Evolutionary conservation across 1,140 invertebrate genomes (phyloP).

Genomic region (Eupristina koningsbergeri): DNA sequence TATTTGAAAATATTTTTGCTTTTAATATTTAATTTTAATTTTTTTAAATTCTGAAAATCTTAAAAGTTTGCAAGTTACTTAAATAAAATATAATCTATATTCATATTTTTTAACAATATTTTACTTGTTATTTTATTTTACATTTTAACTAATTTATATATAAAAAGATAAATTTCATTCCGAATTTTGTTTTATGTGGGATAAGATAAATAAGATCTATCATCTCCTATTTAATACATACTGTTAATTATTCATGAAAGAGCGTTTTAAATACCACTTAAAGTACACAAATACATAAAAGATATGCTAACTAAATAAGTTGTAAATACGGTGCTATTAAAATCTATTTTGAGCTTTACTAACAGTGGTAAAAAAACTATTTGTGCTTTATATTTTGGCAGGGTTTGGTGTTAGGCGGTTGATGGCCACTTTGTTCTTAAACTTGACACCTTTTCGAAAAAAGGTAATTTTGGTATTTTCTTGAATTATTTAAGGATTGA

Average conservation of each 20-base stretch:
- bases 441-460: slow-evolving; percentile 2
- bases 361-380: slow-evolving; percentile 38
- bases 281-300: not conserved
- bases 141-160: not conserved
- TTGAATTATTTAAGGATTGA: slow-evolving; percentile 7
- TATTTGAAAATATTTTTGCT: not conserved
- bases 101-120: too few species aligned
- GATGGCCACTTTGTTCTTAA: slow-evolving; percentile 70
- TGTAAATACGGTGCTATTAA: slow-evolving; percentile 13
- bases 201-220: not conserved
- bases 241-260: not conserved
- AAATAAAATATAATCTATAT: too few species aligned
- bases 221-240: not conserved
- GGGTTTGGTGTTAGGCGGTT: slow-evolving; percentile 74
- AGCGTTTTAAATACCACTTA: slow-evolving; percentile 5
- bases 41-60: not conserved
- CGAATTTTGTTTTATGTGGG: not conserved
- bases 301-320: not conserved
- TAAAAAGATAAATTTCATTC: not conserved
- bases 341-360: slow-evolving; percentile 40
- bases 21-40: not conserved
- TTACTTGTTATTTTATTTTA: not conserved
- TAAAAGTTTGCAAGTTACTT: too few species aligned
- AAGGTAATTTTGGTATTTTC: not conserved
- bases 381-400: slow-evolving; percentile 58